Conservation (phyloP, 2,797 vertebrate genomes). For the Micropoecilia bifurca region DNA sequence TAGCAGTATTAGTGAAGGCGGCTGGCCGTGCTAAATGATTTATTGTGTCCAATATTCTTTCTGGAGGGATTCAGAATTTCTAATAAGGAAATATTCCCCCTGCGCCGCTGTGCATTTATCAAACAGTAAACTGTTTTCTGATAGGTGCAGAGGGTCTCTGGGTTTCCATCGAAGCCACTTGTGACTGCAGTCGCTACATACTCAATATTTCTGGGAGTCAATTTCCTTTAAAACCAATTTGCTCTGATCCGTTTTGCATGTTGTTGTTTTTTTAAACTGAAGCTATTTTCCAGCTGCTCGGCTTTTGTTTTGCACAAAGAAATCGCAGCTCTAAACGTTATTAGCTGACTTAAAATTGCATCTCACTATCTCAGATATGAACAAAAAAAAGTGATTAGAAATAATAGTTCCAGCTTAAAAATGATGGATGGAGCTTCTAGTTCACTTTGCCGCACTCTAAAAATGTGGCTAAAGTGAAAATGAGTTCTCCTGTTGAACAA, state of each 20-base stretch:
- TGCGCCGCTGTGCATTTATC: conserved; percentile 72
- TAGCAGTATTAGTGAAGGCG: conserved; percentile 73
- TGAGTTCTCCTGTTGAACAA: conserved; percentile 19
- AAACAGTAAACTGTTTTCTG: conserved; percentile 59
- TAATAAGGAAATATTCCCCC: conserved; percentile 78
- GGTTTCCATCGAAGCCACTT: conserved; percentile 53
- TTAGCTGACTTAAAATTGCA: conserved; percentile 33
- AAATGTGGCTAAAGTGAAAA: conserved; percentile 24
- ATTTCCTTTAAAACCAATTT: conserved; percentile 74
- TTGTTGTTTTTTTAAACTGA: conserved; percentile 29
- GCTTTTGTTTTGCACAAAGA: conserved; percentile 49
- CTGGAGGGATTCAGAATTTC: conserved; percentile 77
- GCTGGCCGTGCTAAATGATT: conserved; percentile 75
- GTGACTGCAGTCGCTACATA: conserved; percentile 46
- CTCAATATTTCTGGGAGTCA: conserved; percentile 67
- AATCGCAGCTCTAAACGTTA: conserved; percentile 30
- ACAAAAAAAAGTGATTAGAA: conserved; percentile 18
- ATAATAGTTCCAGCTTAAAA: conserved; percentile 1
- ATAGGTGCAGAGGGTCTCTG: conserved; percentile 63
- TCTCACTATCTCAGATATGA: conserved; percentile 21
- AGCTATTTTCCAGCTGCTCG: conserved; percentile 67
- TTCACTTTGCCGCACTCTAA: not conserved
- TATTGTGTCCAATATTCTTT: conserved; percentile 76
- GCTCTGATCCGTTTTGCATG: conserved; percentile 55
- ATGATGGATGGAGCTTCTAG: not conserved